phyloP scores from a whole-genome alignment of 2,113 vertebrate genomes.

The Atlantisia rogersi region DNA sequence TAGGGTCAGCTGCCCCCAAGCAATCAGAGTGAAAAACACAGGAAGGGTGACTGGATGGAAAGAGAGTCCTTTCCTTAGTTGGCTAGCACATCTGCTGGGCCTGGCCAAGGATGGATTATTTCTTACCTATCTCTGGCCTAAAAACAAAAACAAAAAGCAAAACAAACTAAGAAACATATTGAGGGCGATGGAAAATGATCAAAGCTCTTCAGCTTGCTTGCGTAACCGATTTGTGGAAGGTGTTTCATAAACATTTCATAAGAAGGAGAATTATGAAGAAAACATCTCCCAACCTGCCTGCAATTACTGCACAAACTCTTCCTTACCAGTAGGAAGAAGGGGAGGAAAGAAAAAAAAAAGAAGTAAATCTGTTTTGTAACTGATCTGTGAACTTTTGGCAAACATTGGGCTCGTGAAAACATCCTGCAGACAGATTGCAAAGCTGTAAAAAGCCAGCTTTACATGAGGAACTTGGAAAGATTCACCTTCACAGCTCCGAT shows the following conservation, averaged over 20 bases:
- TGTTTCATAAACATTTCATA: constrained; percentile 88
- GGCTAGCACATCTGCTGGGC: not conserved
- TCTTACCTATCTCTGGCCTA: constrained; percentile 38
- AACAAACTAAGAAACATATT: constrained; percentile 73
- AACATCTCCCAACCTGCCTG: constrained; percentile 85
- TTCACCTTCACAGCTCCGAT: not conserved
- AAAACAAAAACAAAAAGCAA: constrained; percentile 65
- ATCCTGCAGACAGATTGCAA: constrained; percentile 63
- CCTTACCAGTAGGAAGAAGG: constrained; percentile 73
- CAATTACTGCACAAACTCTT: constrained; percentile 80
- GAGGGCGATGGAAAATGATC: constrained; percentile 76
- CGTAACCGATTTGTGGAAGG: constrained; percentile 82
- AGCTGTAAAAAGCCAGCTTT: not conserved
- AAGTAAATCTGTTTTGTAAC: constrained; percentile 77
- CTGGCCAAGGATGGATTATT: constrained; percentile 13
- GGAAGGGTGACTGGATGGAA: constrained; percentile 25
- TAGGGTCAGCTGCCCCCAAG: constrained; percentile 45
- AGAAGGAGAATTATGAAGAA: constrained; percentile 81
- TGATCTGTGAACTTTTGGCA: constrained; percentile 72
- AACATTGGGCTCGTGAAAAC: constrained; percentile 40
- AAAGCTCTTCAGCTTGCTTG: constrained; percentile 78
- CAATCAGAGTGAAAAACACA: not conserved
- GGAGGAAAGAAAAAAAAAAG: not conserved
- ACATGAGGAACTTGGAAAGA: not conserved
- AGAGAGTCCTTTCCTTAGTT: constrained; percentile 12